Conservation (phyloP, 1,140 invertebrate species). For the Bradynema listronoti region DNA sequence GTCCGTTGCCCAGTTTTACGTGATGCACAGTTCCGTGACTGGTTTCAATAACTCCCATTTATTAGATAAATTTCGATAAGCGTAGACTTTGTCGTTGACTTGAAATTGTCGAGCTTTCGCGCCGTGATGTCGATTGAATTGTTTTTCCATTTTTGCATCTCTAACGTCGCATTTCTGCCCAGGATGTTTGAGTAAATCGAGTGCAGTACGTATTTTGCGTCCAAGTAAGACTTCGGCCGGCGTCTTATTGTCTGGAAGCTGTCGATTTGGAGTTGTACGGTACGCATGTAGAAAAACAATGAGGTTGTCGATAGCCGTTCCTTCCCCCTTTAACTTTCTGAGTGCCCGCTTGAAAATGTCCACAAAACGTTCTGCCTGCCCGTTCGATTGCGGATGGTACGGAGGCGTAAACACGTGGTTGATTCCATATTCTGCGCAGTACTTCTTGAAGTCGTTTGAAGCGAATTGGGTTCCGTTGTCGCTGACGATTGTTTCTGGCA, state of each 20-base stretch:
- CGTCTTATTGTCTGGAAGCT: not conserved
- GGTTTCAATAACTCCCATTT: no score
- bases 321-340: not conserved
- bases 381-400: constrained; percentile 54
- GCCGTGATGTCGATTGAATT: no score
- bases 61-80: no score
- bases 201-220: not conserved
- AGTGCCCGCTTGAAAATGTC: constrained; percentile 42
- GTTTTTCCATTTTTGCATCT: no score
- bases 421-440: constrained; percentile 37
- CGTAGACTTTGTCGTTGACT: no score
- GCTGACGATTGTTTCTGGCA: constrained; percentile 45
- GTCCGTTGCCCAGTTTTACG: no score
- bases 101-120: no score
- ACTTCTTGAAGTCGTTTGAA: constrained; percentile 49
- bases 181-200: no score
- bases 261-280: not conserved
- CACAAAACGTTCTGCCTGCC: constrained; percentile 53
- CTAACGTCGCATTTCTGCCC: no score
- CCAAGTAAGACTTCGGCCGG: not conserved
- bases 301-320: not conserved
- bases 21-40: no score
- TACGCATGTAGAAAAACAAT: not conserved
- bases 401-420: constrained; percentile 37
- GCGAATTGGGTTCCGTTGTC: constrained; percentile 58